Evolutionary conservation across 1,140 invertebrate genomes (phyloP).

Genomic region (Heliothis virescens): DNA sequence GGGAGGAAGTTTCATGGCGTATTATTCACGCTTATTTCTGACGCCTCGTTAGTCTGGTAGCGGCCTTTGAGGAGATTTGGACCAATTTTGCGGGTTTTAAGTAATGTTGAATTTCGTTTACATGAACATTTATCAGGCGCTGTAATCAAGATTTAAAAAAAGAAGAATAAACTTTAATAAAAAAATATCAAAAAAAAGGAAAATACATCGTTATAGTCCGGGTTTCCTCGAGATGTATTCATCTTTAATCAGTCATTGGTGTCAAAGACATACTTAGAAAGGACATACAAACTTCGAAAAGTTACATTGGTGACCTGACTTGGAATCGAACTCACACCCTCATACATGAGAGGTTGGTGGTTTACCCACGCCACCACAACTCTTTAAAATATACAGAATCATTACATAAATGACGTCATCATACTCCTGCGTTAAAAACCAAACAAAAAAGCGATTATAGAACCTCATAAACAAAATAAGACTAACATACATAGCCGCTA

Average conservation of each 20-base stretch:
- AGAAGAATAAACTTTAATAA: too few relatives aligned
- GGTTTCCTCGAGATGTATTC: too few relatives aligned
- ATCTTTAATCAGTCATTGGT: too few relatives aligned
- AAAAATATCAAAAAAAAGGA: too few relatives aligned
- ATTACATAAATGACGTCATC: not conserved
- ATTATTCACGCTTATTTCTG: conserved; percentile 29
- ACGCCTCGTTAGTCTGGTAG: conserved; percentile 2
- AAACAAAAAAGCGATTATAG: not conserved
- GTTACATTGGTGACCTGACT: too few relatives aligned
- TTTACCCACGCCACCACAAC: too few relatives aligned
- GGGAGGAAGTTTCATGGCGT: conserved; percentile 31
- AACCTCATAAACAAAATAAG: conserved; percentile 13
- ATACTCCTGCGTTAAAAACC: not conserved
- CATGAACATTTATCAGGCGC: not conserved
- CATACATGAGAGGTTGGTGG: too few relatives aligned
- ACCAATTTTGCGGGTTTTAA: not conserved
- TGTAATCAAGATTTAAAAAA: too few relatives aligned
- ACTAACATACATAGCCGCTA: conserved; percentile 30
- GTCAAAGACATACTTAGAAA: too few relatives aligned
- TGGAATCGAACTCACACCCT: too few relatives aligned
- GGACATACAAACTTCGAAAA: too few relatives aligned
- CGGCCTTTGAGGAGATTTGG: not conserved
- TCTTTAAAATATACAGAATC: not conserved
- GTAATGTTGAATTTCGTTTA: not conserved
- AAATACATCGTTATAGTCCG: too few relatives aligned